Conservation (phyloP, 2,797 vertebrate genomes). For the Eptatretus atami region DNA sequence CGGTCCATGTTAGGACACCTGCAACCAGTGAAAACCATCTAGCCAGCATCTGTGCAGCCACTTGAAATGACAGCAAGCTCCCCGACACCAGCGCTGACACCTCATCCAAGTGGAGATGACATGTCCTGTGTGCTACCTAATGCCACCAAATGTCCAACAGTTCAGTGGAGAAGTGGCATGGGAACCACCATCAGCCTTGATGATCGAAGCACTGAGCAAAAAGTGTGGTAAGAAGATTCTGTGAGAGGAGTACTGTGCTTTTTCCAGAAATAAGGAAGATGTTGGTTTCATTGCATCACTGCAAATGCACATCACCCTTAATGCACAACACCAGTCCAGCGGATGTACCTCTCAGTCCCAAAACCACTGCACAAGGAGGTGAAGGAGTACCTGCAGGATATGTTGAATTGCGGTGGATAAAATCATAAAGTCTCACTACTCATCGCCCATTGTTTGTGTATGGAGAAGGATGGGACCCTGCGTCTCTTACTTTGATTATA, state of each 20-base stretch:
- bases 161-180: neutral
- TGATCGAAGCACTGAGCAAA: neutral
- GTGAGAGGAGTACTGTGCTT: neutral
- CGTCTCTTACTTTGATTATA: neutral
- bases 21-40: neutral
- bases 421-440: neutral
- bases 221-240: neutral
- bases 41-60: neutral
- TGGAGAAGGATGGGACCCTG: neutral
- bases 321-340: neutral
- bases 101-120: neutral
- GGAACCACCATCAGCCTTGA: neutral
- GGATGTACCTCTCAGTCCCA: neutral
- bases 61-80: neutral
- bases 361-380: neutral
- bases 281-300: neutral
- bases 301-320: neutral
- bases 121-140: neutral
- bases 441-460: neutral
- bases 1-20: neutral
- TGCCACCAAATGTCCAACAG: neutral
- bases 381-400: neutral
- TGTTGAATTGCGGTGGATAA: neutral
- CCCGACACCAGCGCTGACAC: neutral
- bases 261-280: neutral